A percentile compares a stretch with the other conserved stretches of the same genome.
phyloP scores from a whole-genome alignment of 2,888 invertebrate genomes.

The Glyphotaelius pellucidus region DNA sequence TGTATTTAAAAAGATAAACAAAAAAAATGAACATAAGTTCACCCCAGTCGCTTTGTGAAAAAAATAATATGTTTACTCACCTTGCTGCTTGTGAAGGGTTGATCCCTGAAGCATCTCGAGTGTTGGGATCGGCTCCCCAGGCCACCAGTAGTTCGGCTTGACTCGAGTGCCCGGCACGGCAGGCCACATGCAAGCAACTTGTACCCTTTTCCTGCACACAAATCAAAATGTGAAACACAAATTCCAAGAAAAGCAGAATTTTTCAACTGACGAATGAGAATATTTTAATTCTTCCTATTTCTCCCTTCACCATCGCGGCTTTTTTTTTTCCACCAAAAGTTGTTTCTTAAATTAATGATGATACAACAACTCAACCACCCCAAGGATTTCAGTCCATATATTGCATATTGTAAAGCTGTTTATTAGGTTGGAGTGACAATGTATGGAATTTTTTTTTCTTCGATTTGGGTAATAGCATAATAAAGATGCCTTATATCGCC shows the following conservation, averaged over 20 bases:
- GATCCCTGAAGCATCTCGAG: constrained; percentile 85
- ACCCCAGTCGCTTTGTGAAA: background rate
- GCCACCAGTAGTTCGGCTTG: constrained; percentile 95
- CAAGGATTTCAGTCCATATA: background rate
- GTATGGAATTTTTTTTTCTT: no score
- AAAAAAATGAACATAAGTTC: no score
- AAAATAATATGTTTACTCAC: constrained; percentile 70
- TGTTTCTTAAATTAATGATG: background rate
- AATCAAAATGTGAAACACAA: constrained; percentile 36
- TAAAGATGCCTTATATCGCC: no score
- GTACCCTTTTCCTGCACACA: constrained; percentile 89
- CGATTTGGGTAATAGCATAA: no score
- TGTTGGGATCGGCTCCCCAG: constrained; percentile 95
- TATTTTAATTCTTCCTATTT: background rate
- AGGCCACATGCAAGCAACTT: constrained; percentile 95
- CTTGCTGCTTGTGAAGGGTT: constrained; percentile 85
- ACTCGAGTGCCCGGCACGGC: constrained; percentile 92
- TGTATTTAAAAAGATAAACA: no score
- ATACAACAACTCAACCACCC: background rate
- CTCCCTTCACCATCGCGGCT: background rate
- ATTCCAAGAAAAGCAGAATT: background rate
- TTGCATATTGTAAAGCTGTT: no score
- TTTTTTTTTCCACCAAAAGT: background rate
- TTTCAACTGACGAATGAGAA: background rate
- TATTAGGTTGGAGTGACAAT: no score